A percentile compares a stretch with the other conserved stretches of the same genome.
Conservation (phyloP, 92 coral and sea anemone species). For the Bergia puertoricense region DNA sequence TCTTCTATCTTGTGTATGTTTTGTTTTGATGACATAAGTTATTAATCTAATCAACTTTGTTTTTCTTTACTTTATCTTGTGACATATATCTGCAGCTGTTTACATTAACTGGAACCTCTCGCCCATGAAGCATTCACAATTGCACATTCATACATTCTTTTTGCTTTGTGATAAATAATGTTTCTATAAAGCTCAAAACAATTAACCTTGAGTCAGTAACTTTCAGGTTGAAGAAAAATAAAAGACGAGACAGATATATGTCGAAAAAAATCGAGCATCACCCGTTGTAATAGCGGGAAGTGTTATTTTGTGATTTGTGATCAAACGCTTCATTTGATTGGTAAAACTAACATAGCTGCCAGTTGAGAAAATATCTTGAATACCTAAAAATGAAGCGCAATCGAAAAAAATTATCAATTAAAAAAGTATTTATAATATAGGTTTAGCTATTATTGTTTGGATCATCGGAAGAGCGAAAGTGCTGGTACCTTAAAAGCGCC, state of each 20-base stretch:
- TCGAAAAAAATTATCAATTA: too few relatives aligned
- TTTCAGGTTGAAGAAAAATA: not conserved
- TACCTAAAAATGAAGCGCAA: not conserved
- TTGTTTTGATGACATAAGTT: too few relatives aligned
- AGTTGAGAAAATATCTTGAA: too few relatives aligned
- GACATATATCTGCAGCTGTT: too few relatives aligned
- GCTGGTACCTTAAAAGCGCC: too few relatives aligned
- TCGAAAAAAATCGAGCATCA: not conserved
- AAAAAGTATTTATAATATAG: not conserved
- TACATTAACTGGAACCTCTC: too few relatives aligned
- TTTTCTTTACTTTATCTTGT: not conserved
- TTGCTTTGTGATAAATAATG: not conserved
- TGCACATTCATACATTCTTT: slow-evolving; percentile 27
- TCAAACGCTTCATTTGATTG: too few relatives aligned
- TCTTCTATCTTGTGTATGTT: too few relatives aligned
- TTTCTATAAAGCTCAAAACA: not conserved
- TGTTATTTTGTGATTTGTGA: too few relatives aligned
- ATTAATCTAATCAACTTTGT: not conserved
- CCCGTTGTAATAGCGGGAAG: not conserved
- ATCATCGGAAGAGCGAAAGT: not conserved
- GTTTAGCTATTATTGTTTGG: not conserved
- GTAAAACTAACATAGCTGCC: too few relatives aligned
- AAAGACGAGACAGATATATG: not conserved
- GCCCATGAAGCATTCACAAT: not conserved
- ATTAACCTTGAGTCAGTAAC: not conserved